phyloP scores from a whole-genome alignment of 2,888 invertebrate genomes.

The Rhimphoctona megacephalus region DNA sequence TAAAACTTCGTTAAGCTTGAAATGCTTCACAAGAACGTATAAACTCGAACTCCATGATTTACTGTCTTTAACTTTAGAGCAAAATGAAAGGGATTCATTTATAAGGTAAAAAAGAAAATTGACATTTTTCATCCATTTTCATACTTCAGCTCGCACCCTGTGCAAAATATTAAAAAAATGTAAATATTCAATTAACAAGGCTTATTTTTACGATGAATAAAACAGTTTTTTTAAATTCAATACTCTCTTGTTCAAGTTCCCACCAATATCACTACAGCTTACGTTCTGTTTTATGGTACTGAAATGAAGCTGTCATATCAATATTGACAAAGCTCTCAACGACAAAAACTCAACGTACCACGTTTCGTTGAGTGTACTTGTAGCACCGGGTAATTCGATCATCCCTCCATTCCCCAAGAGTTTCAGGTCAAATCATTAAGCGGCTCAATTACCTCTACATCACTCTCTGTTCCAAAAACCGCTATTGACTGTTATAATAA shows the following conservation, averaged over 20 bases:
- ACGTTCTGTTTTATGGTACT: conserved; percentile 5
- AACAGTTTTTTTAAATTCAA: background rate
- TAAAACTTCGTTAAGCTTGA: conserved; percentile 79
- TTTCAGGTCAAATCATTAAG: conserved; percentile 58
- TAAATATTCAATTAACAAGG: background rate
- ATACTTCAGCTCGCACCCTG: background rate
- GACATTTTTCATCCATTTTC: background rate
- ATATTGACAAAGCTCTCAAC: conserved; percentile 60
- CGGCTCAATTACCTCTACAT: conserved; percentile 49
- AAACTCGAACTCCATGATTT: conserved; percentile 63
- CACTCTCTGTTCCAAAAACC: conserved; percentile 13
- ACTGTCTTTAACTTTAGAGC: background rate
- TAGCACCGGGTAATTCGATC: conserved; percentile 36
- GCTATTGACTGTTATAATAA: background rate
- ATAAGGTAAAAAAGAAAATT: background rate
- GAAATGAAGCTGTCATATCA: conserved; percentile 49
- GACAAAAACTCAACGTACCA: conserved; percentile 48
- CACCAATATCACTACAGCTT: conserved; percentile 12
- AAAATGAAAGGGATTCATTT: background rate
- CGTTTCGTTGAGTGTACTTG: conserved; percentile 48
- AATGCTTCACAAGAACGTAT: conserved; percentile 42
- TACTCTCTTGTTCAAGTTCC: conserved; percentile 16
- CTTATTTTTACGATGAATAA: background rate
- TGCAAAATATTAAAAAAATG: background rate
- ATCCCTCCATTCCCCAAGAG: conserved; percentile 31